Percentiles rank a stretch among this genome's conserved stretches.
These are phyloP conservation scores for Chymomyza costata DNA, from an alignment of 1,140 invertebrate genomes.

Conservation along the genomic window DNA sequence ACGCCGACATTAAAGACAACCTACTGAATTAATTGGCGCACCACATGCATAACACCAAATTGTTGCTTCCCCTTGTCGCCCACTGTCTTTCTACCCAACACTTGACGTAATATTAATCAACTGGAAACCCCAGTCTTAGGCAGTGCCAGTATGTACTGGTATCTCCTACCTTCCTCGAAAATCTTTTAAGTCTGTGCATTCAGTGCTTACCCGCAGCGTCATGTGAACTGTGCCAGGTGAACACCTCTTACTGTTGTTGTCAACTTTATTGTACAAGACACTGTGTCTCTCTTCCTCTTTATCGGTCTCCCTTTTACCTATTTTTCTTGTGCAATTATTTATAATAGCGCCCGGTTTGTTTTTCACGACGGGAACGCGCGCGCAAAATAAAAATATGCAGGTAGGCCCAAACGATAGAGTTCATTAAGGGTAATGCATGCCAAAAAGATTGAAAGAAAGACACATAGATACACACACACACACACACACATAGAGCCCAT, in stretches of 20 bases:
- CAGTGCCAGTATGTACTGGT: too few relatives aligned
- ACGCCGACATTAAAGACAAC: too few relatives aligned
- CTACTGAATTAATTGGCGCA: too few relatives aligned
- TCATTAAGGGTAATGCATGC: constrained; percentile 71
- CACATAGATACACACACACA: constrained; percentile 22
- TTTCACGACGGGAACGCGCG: background rate
- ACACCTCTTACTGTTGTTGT: constrained; percentile 28
- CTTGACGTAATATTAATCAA: too few relatives aligned
- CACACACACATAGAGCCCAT: constrained; percentile 3
- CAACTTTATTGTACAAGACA: constrained; percentile 30
- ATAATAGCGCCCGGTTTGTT: constrained; percentile 54
- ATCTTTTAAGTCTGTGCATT: too few relatives aligned
- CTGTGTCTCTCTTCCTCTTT: constrained; percentile 13
- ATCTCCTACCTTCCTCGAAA: too few relatives aligned
- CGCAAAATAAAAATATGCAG: constrained; percentile 40
- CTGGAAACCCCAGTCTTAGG: too few relatives aligned
- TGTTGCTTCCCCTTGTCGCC: too few relatives aligned
- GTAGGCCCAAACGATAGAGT: constrained; percentile 41
- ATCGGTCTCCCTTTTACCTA: constrained; percentile 43
- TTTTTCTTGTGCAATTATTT: constrained; percentile 71
- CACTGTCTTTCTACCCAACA: too few relatives aligned
- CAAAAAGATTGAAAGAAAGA: constrained; percentile 47
- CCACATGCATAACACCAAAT: too few relatives aligned
- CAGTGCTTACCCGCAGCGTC: too few relatives aligned
- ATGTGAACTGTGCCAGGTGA: constrained; percentile 68